Percentiles rank a stretch among this genome's conserved stretches.
Evolutionary conservation across 2,888 invertebrate species (phyloP).

Genomic region (Hypomecis punctinalis): DNA sequence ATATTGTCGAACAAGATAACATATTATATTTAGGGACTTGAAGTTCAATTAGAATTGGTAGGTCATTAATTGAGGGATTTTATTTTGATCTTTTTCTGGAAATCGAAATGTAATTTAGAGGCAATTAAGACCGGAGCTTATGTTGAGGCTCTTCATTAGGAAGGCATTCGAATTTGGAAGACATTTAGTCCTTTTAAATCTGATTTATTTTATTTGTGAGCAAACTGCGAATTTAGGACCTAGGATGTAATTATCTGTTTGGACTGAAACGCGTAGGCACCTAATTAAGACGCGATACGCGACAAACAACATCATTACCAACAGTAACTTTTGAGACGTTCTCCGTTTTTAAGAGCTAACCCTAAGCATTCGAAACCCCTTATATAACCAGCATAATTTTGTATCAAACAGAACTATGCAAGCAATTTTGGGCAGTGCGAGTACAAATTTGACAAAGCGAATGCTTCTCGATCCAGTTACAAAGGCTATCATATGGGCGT

Average conservation of each 20-base stretch:
- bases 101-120: slow-evolving; percentile 8
- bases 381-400: background rate
- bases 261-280: too few species aligned
- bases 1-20: slow-evolving; percentile 60
- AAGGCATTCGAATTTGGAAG: background rate
- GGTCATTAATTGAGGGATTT: slow-evolving; percentile 23
- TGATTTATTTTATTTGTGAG: background rate
- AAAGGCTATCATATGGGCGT: slow-evolving; percentile 16
- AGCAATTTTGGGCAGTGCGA: background rate
- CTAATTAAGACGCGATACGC: too few species aligned
- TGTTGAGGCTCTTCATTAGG: slow-evolving; percentile 16
- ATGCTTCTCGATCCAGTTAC: slow-evolving; percentile 15
- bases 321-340: too few species aligned
- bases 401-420: background rate
- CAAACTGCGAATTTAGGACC: too few species aligned
- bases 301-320: too few species aligned
- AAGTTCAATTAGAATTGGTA: slow-evolving; percentile 25
- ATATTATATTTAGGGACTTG: slow-evolving; percentile 23
- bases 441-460: slow-evolving; percentile 6
- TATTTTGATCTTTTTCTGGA: slow-evolving; percentile 16
- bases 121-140: slow-evolving; percentile 10
- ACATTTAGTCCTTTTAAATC: background rate
- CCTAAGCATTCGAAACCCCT: too few species aligned
- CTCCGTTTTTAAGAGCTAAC: too few species aligned
- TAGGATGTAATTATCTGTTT: too few species aligned